Percentiles rank a stretch among this genome's conserved stretches.
Conservation (phyloP, 2,888 invertebrate genomes). For the Bombyx huttoni region DNA sequence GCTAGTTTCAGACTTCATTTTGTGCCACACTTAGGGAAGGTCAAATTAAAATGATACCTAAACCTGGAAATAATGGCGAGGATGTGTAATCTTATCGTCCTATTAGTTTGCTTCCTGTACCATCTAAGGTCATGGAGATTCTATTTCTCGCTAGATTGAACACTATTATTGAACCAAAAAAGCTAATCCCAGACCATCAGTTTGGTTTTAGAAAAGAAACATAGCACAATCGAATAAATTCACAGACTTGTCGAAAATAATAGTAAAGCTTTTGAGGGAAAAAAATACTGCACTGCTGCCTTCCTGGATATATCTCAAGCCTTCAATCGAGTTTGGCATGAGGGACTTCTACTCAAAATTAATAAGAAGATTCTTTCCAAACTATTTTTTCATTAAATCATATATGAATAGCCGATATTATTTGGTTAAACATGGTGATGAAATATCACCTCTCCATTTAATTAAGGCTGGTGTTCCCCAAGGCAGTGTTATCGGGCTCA, state of each 20-base stretch:
- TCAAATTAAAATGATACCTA: too few species aligned
- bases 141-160: background rate
- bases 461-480: too few species aligned
- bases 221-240: slow-evolving; percentile 1
- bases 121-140: slow-evolving; percentile 6
- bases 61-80: too few species aligned
- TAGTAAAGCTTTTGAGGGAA: slow-evolving; percentile 5
- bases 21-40: too few species aligned
- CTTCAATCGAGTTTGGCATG: slow-evolving; percentile 15
- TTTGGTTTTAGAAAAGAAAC: too few species aligned
- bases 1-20: too few species aligned
- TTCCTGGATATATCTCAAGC: slow-evolving; percentile 9
- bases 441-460: too few species aligned
- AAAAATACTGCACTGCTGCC: slow-evolving; percentile 10
- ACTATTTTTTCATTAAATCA: slow-evolving; percentile 4
- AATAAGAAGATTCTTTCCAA: slow-evolving; percentile 6
- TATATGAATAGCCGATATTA: slow-evolving; percentile 6
- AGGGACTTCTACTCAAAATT: slow-evolving; percentile 11
- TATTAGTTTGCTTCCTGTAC: slow-evolving; percentile 9
- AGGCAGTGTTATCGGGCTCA: too few species aligned
- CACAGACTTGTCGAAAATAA: slow-evolving; percentile 1
- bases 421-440: too few species aligned
- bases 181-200: background rate
- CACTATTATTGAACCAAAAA: background rate
- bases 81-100: slow-evolving; percentile 15